These are phyloP conservation scores for Micronycteris hirsuta DNA, from an alignment of 2,113 vertebrate genomes.

Conservation along the genomic window DNA sequence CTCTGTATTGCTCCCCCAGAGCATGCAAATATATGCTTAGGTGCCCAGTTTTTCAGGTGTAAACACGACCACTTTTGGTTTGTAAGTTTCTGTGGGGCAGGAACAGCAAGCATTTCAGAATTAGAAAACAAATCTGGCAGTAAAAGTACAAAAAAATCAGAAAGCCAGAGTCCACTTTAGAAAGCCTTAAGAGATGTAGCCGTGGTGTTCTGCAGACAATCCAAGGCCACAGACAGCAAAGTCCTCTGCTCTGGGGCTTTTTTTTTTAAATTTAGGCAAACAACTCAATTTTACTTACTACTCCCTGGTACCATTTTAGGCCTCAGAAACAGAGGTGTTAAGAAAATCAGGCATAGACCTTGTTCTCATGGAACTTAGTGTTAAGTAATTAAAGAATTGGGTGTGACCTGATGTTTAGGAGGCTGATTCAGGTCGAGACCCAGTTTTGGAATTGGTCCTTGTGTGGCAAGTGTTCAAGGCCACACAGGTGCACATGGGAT, in stretches of 20 bases:
- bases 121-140: conserved; percentile 4
- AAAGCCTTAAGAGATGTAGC: neutral
- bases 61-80: neutral
- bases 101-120: neutral
- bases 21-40: neutral
- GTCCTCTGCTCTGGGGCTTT: neutral
- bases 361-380: neutral
- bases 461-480: no score
- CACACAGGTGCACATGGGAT: no score
- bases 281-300: neutral
- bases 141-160: conserved; percentile 21
- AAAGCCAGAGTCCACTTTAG: conserved; percentile 6
- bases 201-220: neutral
- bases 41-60: neutral
- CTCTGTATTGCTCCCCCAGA: neutral
- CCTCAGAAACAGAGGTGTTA: neutral
- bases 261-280: neutral
- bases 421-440: neutral
- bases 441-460: neutral
- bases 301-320: neutral
- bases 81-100: neutral
- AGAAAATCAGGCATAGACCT: neutral
- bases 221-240: neutral
- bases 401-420: neutral
- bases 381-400: neutral